A percentile compares a stretch with the other conserved stretches of the same genome.
Evolutionary conservation across 2,113 vertebrate species (phyloP).

Genomic region (Turdus rufiventris): DNA sequence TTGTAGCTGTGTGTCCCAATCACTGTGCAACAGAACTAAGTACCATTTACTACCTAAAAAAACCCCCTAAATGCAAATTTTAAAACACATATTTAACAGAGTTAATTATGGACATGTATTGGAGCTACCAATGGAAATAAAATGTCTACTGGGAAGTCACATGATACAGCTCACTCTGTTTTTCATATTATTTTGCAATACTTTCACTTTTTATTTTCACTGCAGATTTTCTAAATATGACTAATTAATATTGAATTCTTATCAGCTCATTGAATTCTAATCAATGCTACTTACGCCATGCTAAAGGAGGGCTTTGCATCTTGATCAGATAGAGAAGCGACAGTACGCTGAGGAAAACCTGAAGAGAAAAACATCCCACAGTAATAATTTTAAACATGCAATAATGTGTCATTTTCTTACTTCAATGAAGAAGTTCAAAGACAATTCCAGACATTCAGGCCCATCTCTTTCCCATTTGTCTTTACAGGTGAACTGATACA

Average conservation of each 20-base stretch:
- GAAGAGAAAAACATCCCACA: not conserved
- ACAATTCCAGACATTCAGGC: not conserved
- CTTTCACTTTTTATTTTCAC: not conserved
- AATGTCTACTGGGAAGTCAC: not conserved
- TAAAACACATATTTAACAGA: not conserved
- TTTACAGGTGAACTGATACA: not conserved
- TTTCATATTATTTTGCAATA: not conserved
- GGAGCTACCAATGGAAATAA: not conserved
- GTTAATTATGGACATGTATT: not conserved
- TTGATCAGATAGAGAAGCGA: conserved; percentile 82
- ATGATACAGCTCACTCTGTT: not conserved
- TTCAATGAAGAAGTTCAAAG: not conserved
- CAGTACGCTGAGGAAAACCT: conserved; percentile 94
- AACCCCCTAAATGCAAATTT: not conserved
- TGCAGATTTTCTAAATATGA: not conserved
- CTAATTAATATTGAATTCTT: not conserved
- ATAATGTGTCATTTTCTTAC: not conserved
- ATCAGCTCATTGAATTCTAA: not conserved
- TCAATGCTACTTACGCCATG: conserved; percentile 86
- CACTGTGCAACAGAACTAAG: not conserved
- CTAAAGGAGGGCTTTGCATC: conserved; percentile 95
- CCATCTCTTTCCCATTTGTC: not conserved
- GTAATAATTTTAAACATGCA: not conserved
- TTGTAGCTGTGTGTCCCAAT: not conserved
- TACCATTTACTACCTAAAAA: not conserved